Evolutionary conservation across 2,888 invertebrate genomes (phyloP).

Genomic region (Heliconius erato): DNA sequence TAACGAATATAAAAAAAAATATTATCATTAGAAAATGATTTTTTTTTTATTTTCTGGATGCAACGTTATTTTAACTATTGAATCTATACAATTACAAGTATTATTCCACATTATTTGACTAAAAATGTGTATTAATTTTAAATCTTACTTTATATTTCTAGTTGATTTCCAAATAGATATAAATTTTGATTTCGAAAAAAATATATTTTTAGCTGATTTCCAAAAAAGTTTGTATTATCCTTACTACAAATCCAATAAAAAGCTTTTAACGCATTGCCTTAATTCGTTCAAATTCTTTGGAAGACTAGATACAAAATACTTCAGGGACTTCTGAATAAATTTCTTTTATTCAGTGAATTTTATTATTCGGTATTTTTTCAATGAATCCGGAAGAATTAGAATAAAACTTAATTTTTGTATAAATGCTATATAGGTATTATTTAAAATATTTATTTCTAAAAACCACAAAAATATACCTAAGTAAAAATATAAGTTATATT

Average conservation of each 20-base stretch:
- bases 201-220: not conserved
- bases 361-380: not conserved
- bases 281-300: not conserved
- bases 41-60: not conserved
- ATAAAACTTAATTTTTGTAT: too few relatives aligned
- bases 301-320: not conserved
- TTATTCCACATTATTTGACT: too few relatives aligned
- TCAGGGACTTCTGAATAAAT: not conserved
- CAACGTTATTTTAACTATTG: too few relatives aligned
- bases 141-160: not conserved
- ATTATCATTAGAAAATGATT: not conserved
- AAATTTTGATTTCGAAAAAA: too few relatives aligned
- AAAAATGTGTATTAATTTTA: too few relatives aligned
- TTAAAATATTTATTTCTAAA: too few relatives aligned
- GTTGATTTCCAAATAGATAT: not conserved
- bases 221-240: not conserved
- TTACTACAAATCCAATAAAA: constrained; percentile 4
- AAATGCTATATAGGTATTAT: too few relatives aligned
- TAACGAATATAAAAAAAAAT: not conserved
- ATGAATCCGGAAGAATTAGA: not conserved
- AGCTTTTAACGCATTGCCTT: not conserved
- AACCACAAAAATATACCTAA: too few relatives aligned
- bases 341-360: not conserved
- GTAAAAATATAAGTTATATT: too few relatives aligned
- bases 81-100: too few relatives aligned